Evolutionary conservation across 92 coral and sea anemone genomes (phyloP).

Genomic region (Umimayanthus chanpuru): DNA sequence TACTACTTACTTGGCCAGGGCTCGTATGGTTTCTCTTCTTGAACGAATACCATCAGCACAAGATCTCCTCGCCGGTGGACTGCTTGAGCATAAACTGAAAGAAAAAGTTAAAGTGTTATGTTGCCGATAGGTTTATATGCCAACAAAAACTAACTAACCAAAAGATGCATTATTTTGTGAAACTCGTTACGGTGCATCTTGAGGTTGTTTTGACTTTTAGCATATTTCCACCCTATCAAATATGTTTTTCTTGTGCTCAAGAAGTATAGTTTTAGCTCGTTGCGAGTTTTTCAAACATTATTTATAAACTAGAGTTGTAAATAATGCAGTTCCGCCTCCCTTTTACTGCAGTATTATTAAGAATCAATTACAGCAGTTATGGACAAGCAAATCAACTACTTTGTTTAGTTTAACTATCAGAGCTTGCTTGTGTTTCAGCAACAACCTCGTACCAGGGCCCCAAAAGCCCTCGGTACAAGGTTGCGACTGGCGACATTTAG

Average conservation of each 20-base stretch:
- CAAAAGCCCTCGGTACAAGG: no score
- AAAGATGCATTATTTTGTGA: background rate
- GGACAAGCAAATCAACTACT: no score
- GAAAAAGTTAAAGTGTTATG: no score
- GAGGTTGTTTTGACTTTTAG: background rate
- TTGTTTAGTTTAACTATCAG: no score
- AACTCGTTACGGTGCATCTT: background rate
- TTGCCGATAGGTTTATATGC: background rate
- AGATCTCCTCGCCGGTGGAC: conserved; percentile 31
- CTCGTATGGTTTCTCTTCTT: conserved; percentile 31
- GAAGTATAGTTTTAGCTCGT: background rate
- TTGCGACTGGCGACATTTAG: no score
- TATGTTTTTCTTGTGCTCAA: background rate
- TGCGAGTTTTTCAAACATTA: background rate
- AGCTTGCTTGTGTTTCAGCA: no score
- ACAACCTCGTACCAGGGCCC: no score
- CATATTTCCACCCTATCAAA: background rate
- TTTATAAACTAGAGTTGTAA: no score
- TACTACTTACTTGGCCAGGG: conserved; percentile 24
- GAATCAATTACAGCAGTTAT: no score
- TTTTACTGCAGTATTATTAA: no score
- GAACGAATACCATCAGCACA: conserved; percentile 25
- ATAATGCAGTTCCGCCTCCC: no score
- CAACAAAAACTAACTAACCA: background rate
- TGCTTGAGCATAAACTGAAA: conserved; percentile 33